Evolutionary conservation across 2,797 vertebrate species (phyloP), one percentile per base, ranked within the genome.

Genomic region (Diplodus sargus): DNA sequence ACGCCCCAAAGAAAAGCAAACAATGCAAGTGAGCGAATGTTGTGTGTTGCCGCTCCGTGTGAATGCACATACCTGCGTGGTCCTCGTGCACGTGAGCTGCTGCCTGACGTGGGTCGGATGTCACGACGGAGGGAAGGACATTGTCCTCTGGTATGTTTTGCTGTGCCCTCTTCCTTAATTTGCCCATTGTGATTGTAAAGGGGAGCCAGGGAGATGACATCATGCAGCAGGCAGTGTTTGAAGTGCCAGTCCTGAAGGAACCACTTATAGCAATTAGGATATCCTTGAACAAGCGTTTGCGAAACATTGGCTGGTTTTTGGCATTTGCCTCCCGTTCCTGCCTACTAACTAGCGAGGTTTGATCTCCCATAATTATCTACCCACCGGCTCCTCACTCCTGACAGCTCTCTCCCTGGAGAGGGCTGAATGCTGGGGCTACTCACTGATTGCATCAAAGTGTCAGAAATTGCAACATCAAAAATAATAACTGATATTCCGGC

Each of bases 201-300:
- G 94, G 90, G 95, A 96, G 95, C 90, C 92, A 93, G 89, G 88
- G 93, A 91, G 93, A 96, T 98, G 97, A 97, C 97, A 97, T 98
- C 97, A 98, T 95, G 90, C 93, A 92, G 92, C 93, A 92, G 95
- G 93, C 94, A 94, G 94, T 92, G 96, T 97, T 97, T 97, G 96
- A 97, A 98, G 96, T 96, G 95, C 95, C 93, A 95, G 95, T 96
- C 95, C 95, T 95, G 93, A 95, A 97, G 96, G 96, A 98, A 96
- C 96, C 97, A 98, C 97, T 98, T 98, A 98, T 88, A 96, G 97
- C 97, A 98, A 98, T 99, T 99, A 98, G 97, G 97, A 97, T 97
- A 97, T 98, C 97, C 97, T 99, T 97, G 97, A 98, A 97, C 96
- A 97, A 97, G 96, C 96, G 96, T 98, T 98, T 97, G 96, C 95